Base-by-base conservation (phyloP, 2,797 vertebrate genomes). In the Yasuhikotakia modesta region DNA sequence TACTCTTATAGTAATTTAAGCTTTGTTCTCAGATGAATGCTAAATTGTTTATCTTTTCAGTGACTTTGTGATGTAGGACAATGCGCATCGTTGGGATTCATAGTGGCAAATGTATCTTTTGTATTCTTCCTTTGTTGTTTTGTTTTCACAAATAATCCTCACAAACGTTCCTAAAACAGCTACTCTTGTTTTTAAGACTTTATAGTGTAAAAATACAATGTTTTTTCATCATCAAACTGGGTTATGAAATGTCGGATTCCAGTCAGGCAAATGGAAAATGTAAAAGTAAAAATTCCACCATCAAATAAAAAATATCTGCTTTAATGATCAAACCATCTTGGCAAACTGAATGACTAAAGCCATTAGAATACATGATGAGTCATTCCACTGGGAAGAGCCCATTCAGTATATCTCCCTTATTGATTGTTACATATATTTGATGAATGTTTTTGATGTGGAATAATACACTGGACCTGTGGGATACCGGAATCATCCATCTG, bases 381-480 rank as follows among this genome's bases (percentile, higher is more conserved):
- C 17, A 53, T 32, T 57, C 17, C 32, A 53, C 65, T 11, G 22
- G 4, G 30, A 21, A 21, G 7, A 24, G 24, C n/a, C 13, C 45
- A 63, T 24, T 12, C 12, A 24, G 5, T 53, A 39, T 19, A 17
- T 70, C 6, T 60, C 39, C 39, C 30, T 58, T 58, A 60, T 35
- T 53, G 67, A 70, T 52, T 69, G 14, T n/a, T 27, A 35, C 66
- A 39, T 39, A 6, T 5, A 63, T 70, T n/a, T 77, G 75, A 78
- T 70, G 27, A 70, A 61, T 52, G 30, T 8, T 68, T 17, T 65
- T 53, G 46, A 53, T 65, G 11, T 5, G 17, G 27, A 22, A 53
- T 22, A 74, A 65, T 52, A 65, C 16, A 12, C 72, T 63, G 30
- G 6, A 63, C 19, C 30, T 70, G 16, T 78, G 58, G 58, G 32